A percentile compares a stretch with the other conserved stretches of the same genome.
These are phyloP conservation scores for Irena cyanogastra DNA, from an alignment of 2,113 vertebrate genomes.

Conservation along the genomic window DNA sequence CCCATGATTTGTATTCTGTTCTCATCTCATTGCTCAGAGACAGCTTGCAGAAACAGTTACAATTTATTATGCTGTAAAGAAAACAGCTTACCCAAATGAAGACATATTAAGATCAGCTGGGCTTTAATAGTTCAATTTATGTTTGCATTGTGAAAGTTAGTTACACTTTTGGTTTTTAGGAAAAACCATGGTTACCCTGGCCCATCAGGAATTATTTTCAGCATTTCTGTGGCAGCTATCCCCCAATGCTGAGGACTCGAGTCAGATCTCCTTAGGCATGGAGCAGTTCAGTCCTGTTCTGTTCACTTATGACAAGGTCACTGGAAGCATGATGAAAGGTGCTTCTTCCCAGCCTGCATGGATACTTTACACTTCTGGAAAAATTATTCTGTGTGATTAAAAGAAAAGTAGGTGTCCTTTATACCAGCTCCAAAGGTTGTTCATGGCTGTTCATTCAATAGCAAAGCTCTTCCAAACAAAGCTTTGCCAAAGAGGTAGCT, in stretches of 20 bases:
- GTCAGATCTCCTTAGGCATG: neutral
- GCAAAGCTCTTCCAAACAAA: neutral
- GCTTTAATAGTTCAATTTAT: neutral
- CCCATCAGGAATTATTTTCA: neutral
- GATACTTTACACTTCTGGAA: neutral
- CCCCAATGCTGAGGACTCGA: accelerated
- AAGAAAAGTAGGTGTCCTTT: neutral
- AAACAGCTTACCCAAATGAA: neutral
- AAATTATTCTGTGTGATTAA: neutral
- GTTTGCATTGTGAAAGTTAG: neutral
- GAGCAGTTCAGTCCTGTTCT: neutral
- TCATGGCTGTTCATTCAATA: neutral
- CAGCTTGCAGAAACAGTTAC: neutral
- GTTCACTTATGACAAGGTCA: neutral
- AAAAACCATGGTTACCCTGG: neutral
- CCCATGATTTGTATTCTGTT: neutral
- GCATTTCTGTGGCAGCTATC: neutral
- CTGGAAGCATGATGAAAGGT: neutral
- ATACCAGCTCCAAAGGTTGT: neutral
- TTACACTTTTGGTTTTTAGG: neutral
- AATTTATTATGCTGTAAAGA: neutral
- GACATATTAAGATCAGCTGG: neutral
- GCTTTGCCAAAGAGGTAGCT: neutral
- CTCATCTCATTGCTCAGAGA: neutral
- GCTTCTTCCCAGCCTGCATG: neutral